Evolutionary conservation across 2,113 vertebrate genomes (phyloP).

Genomic region (Ranitomeya variabilis): DNA sequence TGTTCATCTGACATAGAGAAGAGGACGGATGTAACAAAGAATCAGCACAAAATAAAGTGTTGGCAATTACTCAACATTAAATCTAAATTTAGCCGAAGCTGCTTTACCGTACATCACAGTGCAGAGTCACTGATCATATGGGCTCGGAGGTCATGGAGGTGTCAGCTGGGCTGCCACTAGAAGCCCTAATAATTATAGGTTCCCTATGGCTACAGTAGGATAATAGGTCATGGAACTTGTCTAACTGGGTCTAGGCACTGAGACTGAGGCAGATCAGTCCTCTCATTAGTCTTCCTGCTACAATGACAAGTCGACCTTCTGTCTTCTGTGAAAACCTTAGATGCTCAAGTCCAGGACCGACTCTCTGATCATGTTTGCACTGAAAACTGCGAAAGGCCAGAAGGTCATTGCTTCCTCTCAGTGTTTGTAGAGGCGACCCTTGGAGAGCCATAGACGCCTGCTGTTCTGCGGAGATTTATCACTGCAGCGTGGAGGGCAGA

Average conservation of each 20-base stretch:
- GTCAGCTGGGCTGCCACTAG: not conserved
- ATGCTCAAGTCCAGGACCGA: not conserved
- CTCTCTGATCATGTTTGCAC: not conserved
- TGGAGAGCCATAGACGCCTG: not conserved
- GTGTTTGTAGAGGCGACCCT: not conserved
- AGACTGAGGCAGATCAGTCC: not conserved
- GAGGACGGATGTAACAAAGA: not conserved
- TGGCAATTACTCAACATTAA: not conserved
- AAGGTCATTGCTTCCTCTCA: not conserved
- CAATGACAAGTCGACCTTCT: not conserved
- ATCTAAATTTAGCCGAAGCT: not conserved
- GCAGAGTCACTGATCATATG: not conserved
- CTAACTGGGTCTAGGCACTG: not conserved
- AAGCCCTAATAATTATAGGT: not conserved
- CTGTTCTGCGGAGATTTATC: not conserved
- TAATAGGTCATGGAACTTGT: slow-evolving; percentile 22
- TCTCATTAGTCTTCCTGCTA: not conserved
- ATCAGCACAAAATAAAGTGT: not conserved
- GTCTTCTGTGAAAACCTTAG: not conserved
- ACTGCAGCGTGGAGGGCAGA: not conserved
- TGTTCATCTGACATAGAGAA: no score
- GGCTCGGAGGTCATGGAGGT: not conserved
- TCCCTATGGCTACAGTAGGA: not conserved
- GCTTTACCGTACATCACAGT: no score
- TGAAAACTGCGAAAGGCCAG: not conserved